phyloP scores from a whole-genome alignment of 2,113 vertebrate genomes.

The Chitala chitala region DNA sequence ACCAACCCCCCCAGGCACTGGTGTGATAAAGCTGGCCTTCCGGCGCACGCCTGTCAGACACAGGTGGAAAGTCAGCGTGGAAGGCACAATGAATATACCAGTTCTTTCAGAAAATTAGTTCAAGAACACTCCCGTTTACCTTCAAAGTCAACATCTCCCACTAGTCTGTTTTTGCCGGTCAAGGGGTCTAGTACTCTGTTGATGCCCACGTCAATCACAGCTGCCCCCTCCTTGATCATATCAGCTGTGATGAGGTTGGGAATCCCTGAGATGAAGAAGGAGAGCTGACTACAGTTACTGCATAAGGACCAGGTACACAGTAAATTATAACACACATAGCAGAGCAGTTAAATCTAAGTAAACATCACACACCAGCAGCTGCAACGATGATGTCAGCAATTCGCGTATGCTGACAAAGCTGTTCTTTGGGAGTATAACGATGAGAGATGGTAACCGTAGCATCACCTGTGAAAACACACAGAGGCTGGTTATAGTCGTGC shows the following conservation, averaged over 20 bases:
- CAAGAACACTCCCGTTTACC: constrained; percentile 67
- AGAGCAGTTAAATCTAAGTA: neutral
- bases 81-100: too few relatives aligned
- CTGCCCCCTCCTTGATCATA: constrained; percentile 94
- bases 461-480: constrained; percentile 68
- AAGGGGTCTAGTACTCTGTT: constrained; percentile 81
- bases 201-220: constrained; percentile 91
- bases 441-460: constrained; percentile 96
- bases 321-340: neutral
- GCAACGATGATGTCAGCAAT: constrained; percentile 88
- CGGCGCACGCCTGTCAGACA: constrained; percentile 71
- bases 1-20: constrained; percentile 89
- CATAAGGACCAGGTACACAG: neutral
- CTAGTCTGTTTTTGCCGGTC: constrained; percentile 76
- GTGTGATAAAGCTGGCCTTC: constrained; percentile 92
- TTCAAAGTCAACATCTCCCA: constrained; percentile 97
- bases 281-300: neutral
- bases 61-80: constrained; percentile 11
- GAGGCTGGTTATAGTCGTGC: too few relatives aligned
- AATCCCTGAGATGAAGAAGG: constrained; percentile 67
- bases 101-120: too few relatives aligned
- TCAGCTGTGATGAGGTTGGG: constrained; percentile 94
- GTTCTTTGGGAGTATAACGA: constrained; percentile 91
- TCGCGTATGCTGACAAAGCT: constrained; percentile 83
- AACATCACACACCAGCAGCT: constrained; percentile 75